Evolutionary conservation across 1,140 invertebrate genomes (phyloP), one percentile per base, ranked within the genome.

Genomic region (Nasonia longicornis): DNA sequence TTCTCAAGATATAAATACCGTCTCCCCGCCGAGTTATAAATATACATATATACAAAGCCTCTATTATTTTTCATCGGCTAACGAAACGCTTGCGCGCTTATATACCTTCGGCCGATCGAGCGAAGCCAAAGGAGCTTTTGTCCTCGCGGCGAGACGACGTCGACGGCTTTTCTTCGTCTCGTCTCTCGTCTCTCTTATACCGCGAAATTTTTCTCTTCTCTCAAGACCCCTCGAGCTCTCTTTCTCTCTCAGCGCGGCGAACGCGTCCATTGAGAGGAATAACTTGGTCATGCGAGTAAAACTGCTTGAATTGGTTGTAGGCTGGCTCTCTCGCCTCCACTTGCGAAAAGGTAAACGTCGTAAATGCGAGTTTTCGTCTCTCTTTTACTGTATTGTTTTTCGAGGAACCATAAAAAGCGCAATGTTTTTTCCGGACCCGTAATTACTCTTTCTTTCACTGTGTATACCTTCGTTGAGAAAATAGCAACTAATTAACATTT

Each of bases 1-100:
- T 58, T 58, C 22, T 69, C 26, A 69, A 77, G 67, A 78, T 78
- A 78, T 78, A 70, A 78, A 78, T 45, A 78, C 14, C 6, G 26
- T 26, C 69, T 31, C 22, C 16, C 29, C 14, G 42, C 66, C 29
- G 42, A 29, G 16, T 35, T 67, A 31, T 26, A 67, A 2, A 2
- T 52, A 52, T 52, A 52, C 16, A 67, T 67, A 67, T 67, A 78
- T 70, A 71, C 63, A 58, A 20, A 38, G 48, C 12, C 52, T 79
- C 72, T 79, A 72, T 79, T 79, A 72, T 71, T 72, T 78, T 72
- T 79, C 77, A 31, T 64, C 66, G 48, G 58, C 22, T 72, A 79
- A 72, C 77, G 69, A 72, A 79, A 79, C 45, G 29, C 67, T 69
- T 10, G 20, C 63, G 74, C 16, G 20, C n/a, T n/a, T 42, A 22